Percentiles rank a stretch among this genome's conserved stretches.
phyloP scores from a whole-genome alignment of 2,113 vertebrate species.

The Rallus limicola region DNA sequence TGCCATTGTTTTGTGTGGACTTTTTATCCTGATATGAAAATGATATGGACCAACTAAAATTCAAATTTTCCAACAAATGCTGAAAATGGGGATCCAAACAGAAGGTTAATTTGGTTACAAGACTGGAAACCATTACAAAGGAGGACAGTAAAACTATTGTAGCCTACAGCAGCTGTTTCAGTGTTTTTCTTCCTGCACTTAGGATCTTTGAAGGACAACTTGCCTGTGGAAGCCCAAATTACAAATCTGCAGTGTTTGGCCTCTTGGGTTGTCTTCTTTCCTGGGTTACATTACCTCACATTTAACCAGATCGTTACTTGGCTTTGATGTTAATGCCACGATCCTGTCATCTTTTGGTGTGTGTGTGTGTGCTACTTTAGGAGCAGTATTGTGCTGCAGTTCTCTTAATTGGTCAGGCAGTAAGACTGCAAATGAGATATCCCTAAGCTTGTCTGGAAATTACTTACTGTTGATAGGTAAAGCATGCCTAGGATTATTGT shows the following conservation, averaged over 20 bases:
- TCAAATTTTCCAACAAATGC: background rate
- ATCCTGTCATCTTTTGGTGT: background rate
- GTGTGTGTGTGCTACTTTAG: background rate
- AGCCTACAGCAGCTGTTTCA: background rate
- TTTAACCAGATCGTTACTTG: background rate
- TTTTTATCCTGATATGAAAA: background rate
- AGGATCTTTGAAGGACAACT: background rate
- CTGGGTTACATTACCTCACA: background rate
- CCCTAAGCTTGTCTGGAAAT: constrained; percentile 26
- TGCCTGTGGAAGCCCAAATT: background rate
- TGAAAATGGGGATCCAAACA: background rate
- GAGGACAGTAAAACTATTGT: background rate
- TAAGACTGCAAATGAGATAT: constrained; percentile 47
- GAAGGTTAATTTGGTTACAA: background rate
- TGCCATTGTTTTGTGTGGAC: background rate
- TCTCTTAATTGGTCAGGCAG: constrained; percentile 47
- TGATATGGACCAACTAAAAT: background rate
- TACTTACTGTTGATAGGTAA: constrained; percentile 24
- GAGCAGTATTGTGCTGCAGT: background rate
- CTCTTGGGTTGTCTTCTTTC: background rate
- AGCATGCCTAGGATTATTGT: constrained; percentile 21
- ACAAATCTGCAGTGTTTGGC: background rate
- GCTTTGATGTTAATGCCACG: background rate
- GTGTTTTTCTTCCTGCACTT: background rate
- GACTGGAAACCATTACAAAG: background rate